Evolutionary conservation across 2,797 vertebrate species (phyloP), one percentile per base, ranked within the genome.

Genomic region (Pipistrellus pygmaeus): DNA sequence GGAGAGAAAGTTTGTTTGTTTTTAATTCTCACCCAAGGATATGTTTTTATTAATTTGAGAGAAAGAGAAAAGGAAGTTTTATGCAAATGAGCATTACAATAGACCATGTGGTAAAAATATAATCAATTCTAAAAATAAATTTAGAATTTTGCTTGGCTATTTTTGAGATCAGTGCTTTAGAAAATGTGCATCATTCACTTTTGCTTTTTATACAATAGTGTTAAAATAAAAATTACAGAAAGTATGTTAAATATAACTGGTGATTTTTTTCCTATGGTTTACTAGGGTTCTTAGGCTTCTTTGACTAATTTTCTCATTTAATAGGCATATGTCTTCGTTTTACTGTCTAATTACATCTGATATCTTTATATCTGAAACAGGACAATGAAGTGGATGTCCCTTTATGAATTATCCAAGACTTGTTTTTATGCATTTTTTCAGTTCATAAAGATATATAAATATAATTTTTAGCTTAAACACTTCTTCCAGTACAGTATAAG

Each of bases 111-210:
- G 4, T 68, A 25, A 89, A 89, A 89, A 48, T 64, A 35, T 17
- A 86, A 32, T 68, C 23, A 91, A 30, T 25, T 55, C 6, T 35
- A 76, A 85, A 93, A 91, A 88, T n/a, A 76, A 85, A 53, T 78
- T 81, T 27, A 2, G 1, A 0, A 27, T 71, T 71, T 85, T 69
- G 5, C 60, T 66, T 88, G 3, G 12, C 62, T 95, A 41, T 32
- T 93, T 75, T 85, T 38, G 62, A 85, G 25, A 53, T 62, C 18
- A 23, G 27, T 92, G 6, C 9, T 64, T 93, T 88, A 73, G 41
- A 84, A 87, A 81, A 60, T 87, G n/a, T 60, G 38, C 7, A 27
- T 84, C 23, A 60, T 60, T 81, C 32, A 86, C 13, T 77, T 90
- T 82, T 82, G 57, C 3, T 46, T 81, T 88, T 88, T 62, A 66